These are phyloP conservation scores for Astatotilapia flaviijosephi DNA, from an alignment of 2,113 vertebrate genomes.

Conservation along the genomic window DNA sequence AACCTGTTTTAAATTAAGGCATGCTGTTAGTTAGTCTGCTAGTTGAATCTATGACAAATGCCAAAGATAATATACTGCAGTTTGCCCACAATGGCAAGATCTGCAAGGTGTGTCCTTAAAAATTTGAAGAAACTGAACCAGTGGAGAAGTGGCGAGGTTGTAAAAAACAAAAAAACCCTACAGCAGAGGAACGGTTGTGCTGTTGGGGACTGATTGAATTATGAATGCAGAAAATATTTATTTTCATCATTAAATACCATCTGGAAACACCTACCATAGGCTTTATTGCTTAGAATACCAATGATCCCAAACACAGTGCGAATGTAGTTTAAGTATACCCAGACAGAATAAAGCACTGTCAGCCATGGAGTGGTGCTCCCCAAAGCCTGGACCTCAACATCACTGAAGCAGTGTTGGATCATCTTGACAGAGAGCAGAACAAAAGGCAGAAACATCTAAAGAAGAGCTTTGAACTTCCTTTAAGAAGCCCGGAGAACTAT, in stretches of 20 bases:
- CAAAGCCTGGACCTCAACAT: not conserved
- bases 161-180: not conserved
- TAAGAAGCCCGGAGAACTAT: not conserved
- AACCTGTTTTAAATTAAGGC: not conserved
- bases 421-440: not conserved
- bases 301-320: fast-evolving
- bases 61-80: not conserved
- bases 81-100: fast-evolving
- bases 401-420: not conserved
- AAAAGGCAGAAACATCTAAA: not conserved
- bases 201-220: not conserved
- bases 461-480: not conserved
- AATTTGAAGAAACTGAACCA: not conserved
- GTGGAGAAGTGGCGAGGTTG: not conserved
- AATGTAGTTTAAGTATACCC: not conserved
- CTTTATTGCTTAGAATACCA: not conserved
- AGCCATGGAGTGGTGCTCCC: not conserved
- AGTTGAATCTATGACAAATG: not conserved
- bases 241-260: not conserved
- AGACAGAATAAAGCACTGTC: not conserved
- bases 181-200: not conserved
- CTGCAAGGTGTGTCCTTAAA: not conserved
- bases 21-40: not conserved
- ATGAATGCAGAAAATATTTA: not conserved
- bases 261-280: not conserved